Evolutionary conservation across 2,888 invertebrate species (phyloP), one percentile per base, ranked within the genome.

Genomic region (Trissolcus brochymenae): DNA sequence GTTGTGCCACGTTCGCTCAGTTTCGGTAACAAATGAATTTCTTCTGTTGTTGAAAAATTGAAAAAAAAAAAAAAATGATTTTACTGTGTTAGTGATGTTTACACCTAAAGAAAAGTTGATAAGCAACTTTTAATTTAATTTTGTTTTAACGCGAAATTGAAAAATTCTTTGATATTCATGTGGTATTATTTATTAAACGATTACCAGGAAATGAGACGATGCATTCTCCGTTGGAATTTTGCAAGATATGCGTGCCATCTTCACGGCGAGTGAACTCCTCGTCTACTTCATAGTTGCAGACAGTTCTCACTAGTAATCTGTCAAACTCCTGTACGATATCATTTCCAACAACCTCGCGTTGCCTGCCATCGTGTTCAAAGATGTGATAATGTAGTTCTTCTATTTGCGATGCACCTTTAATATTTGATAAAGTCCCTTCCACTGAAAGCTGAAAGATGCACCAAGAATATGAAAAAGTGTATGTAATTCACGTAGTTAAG

Each of bases 191-290:
- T 65, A 49, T 55, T 19, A 65, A 66, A 70, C 60, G 57, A 78
- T 29, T 81, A 87, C 87, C 88, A 2, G 86, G 80, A 64, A 86
- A 88, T 46, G 74, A 79, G 60, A 87, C 84, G 67, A 84, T 67
- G 65, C 85, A 80, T 60, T 85, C 84, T n/a, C 85, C 87, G 55
- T 82, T 82, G 19, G 81, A 82, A 78, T 82, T 84, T 66, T 85
- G 79, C 49, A 87, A 77, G 71, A 81, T 83, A 78, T 84, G 81
- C 55, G 86, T 87, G 61, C 87, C 87, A 70, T 88, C 88, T 43
- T 79, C 84, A 43, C 88, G 84, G 9, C 84, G 80, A 35, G 81
- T 83, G 78, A 87, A 87, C 82, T 83, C 85, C 82, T 88, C 86
- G 76, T 81, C 80, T 73, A 81, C 80, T 77, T 84, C 84, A 80